Conservation (phyloP, 2,888 invertebrate species). For the Apeira syringaria region DNA sequence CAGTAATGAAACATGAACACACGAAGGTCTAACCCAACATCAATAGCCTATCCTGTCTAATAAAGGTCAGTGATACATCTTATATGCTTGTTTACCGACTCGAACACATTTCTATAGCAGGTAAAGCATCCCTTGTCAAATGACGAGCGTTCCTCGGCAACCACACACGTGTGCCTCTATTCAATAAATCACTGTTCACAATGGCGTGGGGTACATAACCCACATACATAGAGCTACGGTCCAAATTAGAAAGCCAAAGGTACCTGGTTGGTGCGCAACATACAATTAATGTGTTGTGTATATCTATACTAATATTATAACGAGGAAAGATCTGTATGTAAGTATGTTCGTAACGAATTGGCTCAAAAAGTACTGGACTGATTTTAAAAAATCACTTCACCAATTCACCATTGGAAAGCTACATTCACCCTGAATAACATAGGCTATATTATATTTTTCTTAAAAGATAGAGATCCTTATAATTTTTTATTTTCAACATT, state of each 20-base stretch:
- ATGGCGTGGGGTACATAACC: slow-evolving; percentile 39
- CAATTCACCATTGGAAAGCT: no score
- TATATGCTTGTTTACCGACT: slow-evolving; percentile 43
- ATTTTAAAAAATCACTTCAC: no score
- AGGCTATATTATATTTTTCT: no score
- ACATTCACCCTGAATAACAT: no score
- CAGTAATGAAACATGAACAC: slow-evolving; percentile 58
- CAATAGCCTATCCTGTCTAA: slow-evolving; percentile 62
- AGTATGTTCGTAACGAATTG: no score
- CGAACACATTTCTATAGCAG: slow-evolving; percentile 65
- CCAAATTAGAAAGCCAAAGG: slow-evolving; percentile 26
- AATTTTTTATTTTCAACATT: no score
- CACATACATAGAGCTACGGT: slow-evolving; percentile 12
- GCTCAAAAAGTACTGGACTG: no score
- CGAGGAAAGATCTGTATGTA: no score
- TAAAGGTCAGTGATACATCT: slow-evolving; percentile 62
- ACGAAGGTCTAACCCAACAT: slow-evolving; percentile 48
- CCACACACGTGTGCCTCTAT: slow-evolving; percentile 61
- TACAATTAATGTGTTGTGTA: slow-evolving; percentile 10
- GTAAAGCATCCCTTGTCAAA: slow-evolving; percentile 72
- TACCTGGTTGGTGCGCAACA: slow-evolving; percentile 11
- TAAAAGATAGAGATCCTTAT: no score
- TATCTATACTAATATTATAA: no score
- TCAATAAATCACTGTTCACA: slow-evolving; percentile 65
- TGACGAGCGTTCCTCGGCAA: slow-evolving; percentile 36